Base-by-base conservation (phyloP, 2,113 vertebrate genomes). In the Carassius gibelio region DNA sequence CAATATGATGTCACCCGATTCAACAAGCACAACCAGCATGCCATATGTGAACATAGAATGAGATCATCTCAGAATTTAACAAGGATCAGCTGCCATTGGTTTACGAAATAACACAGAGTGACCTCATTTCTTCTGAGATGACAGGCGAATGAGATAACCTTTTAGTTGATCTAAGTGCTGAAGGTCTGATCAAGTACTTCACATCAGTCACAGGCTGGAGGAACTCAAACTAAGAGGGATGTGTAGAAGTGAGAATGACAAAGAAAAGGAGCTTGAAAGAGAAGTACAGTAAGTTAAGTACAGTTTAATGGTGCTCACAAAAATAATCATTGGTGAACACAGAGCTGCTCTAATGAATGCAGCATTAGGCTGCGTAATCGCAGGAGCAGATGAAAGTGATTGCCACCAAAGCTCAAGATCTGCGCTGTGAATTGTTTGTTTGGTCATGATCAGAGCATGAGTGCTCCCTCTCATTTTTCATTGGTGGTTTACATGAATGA, bases 341-440 rank as follows among this genome's bases (percentile, higher is more conserved):
- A 59, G 21, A 48, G 45, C 36, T 69, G 23, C 42, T 80, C 11
- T 79, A 84, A 81, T 84, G 82, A 87, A 71, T 85, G 52, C 84
- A 69, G 61, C 72, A 72, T 62, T 81, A 62, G 79, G 64, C 19
- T 48, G 23, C 1, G 26, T 66, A 61, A 75, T 42, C 61, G 57
- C 80, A 85, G 55, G 34, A 66, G 15, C 42, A 85, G 84, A 85
- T 85, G 84, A 84, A 82, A 85, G 71, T 21, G 80, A 81, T 84
- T 78, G 64, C 61, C 75, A 75, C 68, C 59, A 80, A 50, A 50
- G 61, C 66, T 61, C 68, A 59, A 61, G 61, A 79, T 62, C 80
- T 64, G 57, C 66, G 50, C 68, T 80, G 74, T 57, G 59, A 57
- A 76, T 76, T 76, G 83, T 80, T 68, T 86, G 68, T 86, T 80